Percentiles rank a stretch among this genome's conserved stretches.
phyloP scores from a whole-genome alignment of 1,140 invertebrate genomes.

The Temnothorax nylanderi region DNA sequence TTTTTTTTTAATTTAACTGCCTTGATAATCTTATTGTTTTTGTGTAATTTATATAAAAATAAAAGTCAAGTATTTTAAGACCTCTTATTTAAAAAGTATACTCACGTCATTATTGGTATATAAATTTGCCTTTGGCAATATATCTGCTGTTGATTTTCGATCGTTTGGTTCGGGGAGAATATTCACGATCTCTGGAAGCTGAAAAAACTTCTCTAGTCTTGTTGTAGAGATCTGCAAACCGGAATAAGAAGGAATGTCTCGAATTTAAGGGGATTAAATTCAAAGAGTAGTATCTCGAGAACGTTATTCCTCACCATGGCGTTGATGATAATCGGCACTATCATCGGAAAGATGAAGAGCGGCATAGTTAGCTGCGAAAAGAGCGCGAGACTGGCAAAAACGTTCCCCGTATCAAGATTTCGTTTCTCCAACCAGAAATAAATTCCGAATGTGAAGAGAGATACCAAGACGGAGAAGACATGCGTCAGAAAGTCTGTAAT shows the following conservation, averaged over 20 bases:
- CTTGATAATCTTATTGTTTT: background rate
- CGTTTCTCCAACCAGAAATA: slow-evolving; percentile 87
- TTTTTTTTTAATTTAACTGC: background rate
- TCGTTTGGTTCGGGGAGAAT: slow-evolving; percentile 82
- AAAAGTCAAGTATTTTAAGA: background rate
- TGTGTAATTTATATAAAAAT: background rate
- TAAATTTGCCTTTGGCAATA: slow-evolving; percentile 48
- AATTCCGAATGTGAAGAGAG: slow-evolving; percentile 90
- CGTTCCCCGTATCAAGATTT: slow-evolving; percentile 89
- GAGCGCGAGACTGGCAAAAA: slow-evolving; percentile 91
- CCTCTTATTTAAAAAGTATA: background rate
- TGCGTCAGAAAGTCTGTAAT: slow-evolving; percentile 88
- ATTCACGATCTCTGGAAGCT: slow-evolving; percentile 88
- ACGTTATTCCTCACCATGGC: slow-evolving; percentile 87
- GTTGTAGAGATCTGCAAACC: slow-evolving; percentile 88
- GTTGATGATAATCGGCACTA: slow-evolving; percentile 91
- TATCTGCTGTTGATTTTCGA: slow-evolving; percentile 2
- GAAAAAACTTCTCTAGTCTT: slow-evolving; percentile 89
- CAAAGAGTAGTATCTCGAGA: background rate
- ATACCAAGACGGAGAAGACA: slow-evolving; percentile 90
- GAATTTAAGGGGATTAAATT: background rate
- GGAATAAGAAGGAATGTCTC: background rate
- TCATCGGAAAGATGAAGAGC: slow-evolving; percentile 92
- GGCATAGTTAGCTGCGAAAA: slow-evolving; percentile 93
- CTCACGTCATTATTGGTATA: slow-evolving; percentile 61